A percentile compares a stretch with the other conserved stretches of the same genome.
Conservation (phyloP, 1,140 invertebrate genomes). For the Caenorhabditis remanei region DNA sequence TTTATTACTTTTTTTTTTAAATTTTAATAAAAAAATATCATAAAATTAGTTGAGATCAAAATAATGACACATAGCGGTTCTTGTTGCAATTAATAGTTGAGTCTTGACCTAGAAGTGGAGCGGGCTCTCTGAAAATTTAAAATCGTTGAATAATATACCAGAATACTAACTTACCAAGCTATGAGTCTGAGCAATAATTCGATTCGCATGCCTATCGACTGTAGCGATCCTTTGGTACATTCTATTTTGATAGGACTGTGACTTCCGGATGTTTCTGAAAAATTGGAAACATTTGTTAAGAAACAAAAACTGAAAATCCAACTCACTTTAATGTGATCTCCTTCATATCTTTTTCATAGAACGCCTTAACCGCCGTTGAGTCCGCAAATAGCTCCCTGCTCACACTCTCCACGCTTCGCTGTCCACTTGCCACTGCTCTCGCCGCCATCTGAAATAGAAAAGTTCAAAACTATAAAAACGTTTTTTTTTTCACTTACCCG, state of each 20-base stretch:
- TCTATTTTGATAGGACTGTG: constrained; percentile 18
- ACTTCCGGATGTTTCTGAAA: constrained; percentile 33
- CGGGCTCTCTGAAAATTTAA: not conserved
- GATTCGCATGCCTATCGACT: constrained; percentile 1
- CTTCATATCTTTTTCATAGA: constrained; percentile 45
- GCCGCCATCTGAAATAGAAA: not conserved
- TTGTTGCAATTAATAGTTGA: not conserved
- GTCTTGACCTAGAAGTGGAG: not conserved
- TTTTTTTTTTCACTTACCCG: not conserved
- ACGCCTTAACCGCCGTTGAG: constrained; percentile 47
- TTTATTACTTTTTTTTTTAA: too few species aligned
- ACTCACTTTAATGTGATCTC: constrained; percentile 33
- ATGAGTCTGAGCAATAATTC: constrained; percentile 25
- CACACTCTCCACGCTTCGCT: not conserved
- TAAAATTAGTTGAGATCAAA: too few species aligned
- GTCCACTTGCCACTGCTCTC: constrained; percentile 17
- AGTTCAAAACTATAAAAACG: not conserved
- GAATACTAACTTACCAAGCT: constrained; percentile 4
- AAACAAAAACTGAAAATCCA: not conserved
- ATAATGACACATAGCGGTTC: too few species aligned
- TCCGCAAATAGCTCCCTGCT: not conserved
- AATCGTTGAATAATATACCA: too few species aligned
- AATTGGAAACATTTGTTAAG: too few species aligned
- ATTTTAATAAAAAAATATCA: too few species aligned
- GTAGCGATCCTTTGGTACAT: constrained; percentile 10